Conservation (phyloP, 2,888 invertebrate species). For the Neocrepidodera transversa region DNA sequence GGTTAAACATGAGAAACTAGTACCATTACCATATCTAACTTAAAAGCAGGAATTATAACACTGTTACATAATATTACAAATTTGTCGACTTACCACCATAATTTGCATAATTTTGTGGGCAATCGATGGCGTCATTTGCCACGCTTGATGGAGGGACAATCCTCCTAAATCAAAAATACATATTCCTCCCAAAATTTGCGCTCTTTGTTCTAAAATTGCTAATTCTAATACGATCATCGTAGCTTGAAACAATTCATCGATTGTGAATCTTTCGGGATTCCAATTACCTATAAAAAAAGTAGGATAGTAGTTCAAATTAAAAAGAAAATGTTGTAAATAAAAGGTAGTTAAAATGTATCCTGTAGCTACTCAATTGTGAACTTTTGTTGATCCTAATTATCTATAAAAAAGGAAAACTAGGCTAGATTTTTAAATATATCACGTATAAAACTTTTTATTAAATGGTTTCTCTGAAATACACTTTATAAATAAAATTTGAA, state of each 20-base stretch:
- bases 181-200: slow-evolving; percentile 79
- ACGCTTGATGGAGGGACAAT: slow-evolving; percentile 73
- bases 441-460: too few species aligned
- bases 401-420: too few species aligned
- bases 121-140: slow-evolving; percentile 75
- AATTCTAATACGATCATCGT: slow-evolving; percentile 75
- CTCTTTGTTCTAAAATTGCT: slow-evolving; percentile 75
- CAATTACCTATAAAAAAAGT: slow-evolving; percentile 68
- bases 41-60: too few species aligned
- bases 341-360: neutral
- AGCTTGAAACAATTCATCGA: slow-evolving; percentile 76
- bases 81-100: slow-evolving; percentile 73
- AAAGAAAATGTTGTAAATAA: neutral
- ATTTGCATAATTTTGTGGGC: slow-evolving; percentile 73
- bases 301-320: neutral
- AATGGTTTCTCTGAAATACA: too few species aligned
- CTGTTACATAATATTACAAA: too few species aligned
- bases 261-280: slow-evolving; percentile 71
- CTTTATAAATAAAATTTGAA: too few species aligned
- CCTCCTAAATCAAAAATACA: slow-evolving; percentile 79
- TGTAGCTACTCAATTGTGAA: too few species aligned
- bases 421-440: too few species aligned
- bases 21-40: neutral
- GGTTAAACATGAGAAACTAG: neutral
- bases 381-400: too few species aligned